Percentiles rank a stretch among this genome's conserved stretches.
Evolutionary conservation across 2,888 invertebrate species (phyloP).

Genomic region (Noctua janthe): DNA sequence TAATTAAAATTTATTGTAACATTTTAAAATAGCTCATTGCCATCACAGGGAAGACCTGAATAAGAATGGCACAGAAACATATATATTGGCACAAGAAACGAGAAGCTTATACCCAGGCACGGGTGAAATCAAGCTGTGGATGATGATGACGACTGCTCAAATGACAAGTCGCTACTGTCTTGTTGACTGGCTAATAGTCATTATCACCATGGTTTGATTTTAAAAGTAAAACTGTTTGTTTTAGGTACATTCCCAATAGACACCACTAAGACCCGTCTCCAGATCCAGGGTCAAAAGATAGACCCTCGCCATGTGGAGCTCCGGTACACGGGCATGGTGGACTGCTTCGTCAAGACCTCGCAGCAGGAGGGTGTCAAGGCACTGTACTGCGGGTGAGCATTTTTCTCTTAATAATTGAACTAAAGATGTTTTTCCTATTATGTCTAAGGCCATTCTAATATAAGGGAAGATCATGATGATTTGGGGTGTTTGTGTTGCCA

Average conservation of each 20-base stretch:
- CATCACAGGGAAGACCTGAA: neutral
- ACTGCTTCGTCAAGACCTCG: slow-evolving; percentile 96
- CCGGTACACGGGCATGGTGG: slow-evolving; percentile 97
- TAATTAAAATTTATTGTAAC: neutral
- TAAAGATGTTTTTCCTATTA: neutral
- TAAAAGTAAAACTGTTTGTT: neutral
- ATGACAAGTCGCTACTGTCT: neutral
- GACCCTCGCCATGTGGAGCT: slow-evolving; percentile 93
- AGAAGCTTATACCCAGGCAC: neutral
- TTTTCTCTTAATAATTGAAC: neutral
- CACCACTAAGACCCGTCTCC: slow-evolving; percentile 97
- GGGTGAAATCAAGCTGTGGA: neutral
- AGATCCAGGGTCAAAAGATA: slow-evolving; percentile 97
- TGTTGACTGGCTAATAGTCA: too few species aligned
- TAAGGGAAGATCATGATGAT: neutral
- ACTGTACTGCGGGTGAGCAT: slow-evolving; percentile 92
- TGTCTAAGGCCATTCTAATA: neutral
- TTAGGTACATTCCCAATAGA: slow-evolving; percentile 99
- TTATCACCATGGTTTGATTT: neutral
- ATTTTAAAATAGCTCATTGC: neutral
- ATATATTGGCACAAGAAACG: neutral
- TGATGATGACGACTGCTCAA: neutral
- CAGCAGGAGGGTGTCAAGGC: slow-evolving; percentile 96
- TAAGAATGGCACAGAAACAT: neutral
- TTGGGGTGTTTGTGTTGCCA: neutral